phyloP scores from a whole-genome alignment of 2,888 invertebrate species.

The Bhutanitis thaidina region DNA sequence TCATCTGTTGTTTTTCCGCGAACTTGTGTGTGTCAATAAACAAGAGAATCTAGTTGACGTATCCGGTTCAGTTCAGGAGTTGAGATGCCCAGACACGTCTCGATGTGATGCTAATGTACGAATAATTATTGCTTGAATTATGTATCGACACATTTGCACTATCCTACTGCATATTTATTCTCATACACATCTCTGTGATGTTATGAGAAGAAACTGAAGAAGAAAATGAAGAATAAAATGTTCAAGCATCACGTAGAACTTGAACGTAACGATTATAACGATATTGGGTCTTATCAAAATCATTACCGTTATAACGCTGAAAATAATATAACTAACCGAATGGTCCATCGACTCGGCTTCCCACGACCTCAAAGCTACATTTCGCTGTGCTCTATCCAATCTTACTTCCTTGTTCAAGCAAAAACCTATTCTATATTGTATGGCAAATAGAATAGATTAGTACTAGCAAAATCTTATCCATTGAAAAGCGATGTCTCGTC shows the following conservation, averaged over 20 bases:
- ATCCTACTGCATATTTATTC: no score
- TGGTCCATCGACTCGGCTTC: conserved; percentile 57
- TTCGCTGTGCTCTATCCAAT: conserved; percentile 72
- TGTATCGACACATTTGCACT: no score
- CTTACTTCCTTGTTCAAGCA: conserved; percentile 65
- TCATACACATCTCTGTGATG: no score
- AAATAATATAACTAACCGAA: conserved; percentile 66
- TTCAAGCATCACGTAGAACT: no score
- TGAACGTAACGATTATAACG: no score
- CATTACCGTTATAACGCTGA: conserved; percentile 61
- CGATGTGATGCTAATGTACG: neutral
- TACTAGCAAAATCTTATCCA: conserved; percentile 44
- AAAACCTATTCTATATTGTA: conserved; percentile 37
- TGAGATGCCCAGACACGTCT: neutral
- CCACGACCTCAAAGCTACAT: conserved; percentile 74
- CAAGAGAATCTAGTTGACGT: neutral
- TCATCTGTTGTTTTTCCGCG: conserved; percentile 5
- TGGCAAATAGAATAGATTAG: conserved; percentile 37
- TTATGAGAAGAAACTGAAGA: no score
- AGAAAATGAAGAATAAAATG: no score
- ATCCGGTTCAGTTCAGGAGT: neutral
- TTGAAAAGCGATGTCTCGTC: conserved; percentile 61
- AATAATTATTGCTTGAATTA: no score
- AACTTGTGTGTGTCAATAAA: neutral
- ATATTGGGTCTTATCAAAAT: conserved; percentile 58